Base-by-base conservation (phyloP, 1,140 invertebrate genomes). In the Elysia chlorotica region DNA sequence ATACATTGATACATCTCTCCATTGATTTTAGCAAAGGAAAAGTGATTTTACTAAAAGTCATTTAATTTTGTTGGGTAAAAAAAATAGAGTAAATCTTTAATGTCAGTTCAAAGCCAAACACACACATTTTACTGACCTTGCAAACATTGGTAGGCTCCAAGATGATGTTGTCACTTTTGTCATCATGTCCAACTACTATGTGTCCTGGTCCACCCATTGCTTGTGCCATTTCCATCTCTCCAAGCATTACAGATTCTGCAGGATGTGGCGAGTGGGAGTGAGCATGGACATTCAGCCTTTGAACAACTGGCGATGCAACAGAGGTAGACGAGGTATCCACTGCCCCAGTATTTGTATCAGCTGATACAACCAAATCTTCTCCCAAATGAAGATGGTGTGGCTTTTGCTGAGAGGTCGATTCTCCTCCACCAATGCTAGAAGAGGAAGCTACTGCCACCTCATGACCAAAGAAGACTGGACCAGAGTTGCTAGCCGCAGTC, bases 111-210 rank as follows among this genome's bases (percentile, higher is more conserved):
- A n/a, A n/a, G n/a, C n/a, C n/a, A n/a, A n/a, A n/a, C n/a, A n/a
- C n/a, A n/a, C n/a, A n/a, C n/a, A n/a, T n/a, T n/a, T n/a, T n/a
- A n/a, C n/a, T n/a, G n/a, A n/a, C 85, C 90, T 92, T 92, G 87
- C 92, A 93, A 54, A 92, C 92, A 85, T 93, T 93, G 65, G 90
- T 91, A 33, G 85, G 83, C 76, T 87, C 86, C 25, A 74, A 36
- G 1, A 76, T 63, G 25, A 38, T 57, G 23, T 65, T 62, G n/a
- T n/a, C n/a, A n/a, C n/a, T n/a, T 41, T 71, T 74, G 19, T 74
- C 74, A 65, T 76, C 41, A 37, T 71, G 35, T 5, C 41, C n/a
- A 56, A n/a, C n/a, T n/a, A n/a, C n/a, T n/a, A n/a, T n/a, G 10
- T 6, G 53, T 31, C 66, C 56, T 30, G 2, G 33, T 14, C 33